A percentile compares a stretch with the other conserved stretches of the same genome.
Evolutionary conservation across 2,113 vertebrate species (phyloP).

Genomic region (Formicarius rufipectus): DNA sequence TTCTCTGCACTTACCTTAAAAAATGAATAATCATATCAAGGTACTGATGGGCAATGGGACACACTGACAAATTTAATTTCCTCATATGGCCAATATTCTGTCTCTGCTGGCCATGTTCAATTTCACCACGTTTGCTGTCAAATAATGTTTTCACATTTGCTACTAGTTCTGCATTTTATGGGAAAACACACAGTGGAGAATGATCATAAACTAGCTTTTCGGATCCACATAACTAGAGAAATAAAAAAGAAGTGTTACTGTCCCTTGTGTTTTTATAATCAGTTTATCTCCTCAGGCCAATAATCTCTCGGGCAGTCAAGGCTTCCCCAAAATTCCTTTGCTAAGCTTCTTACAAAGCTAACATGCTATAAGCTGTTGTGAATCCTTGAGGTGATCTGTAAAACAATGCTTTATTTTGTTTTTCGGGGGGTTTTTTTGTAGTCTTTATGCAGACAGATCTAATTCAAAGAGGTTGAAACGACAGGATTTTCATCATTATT

Average conservation of each 20-base stretch:
- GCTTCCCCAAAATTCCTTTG: not conserved
- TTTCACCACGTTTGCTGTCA: constrained; percentile 16
- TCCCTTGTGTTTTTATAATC: not conserved
- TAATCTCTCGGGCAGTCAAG: not conserved
- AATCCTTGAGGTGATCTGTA: not conserved
- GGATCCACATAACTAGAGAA: not conserved
- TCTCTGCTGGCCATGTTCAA: not conserved
- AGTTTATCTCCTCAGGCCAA: not conserved
- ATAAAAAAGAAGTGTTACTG: not conserved
- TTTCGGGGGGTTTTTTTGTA: too few relatives aligned
- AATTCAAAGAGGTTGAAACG: not conserved
- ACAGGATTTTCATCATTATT: not conserved
- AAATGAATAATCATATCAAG: constrained; percentile 19
- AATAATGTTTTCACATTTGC: not conserved
- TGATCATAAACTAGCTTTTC: not conserved
- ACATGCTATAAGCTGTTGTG: not conserved
- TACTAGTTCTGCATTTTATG: not conserved
- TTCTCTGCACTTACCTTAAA: not conserved
- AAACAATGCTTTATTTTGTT: not conserved
- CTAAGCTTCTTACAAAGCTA: not conserved
- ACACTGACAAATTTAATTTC: not conserved
- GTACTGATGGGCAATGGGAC: not conserved
- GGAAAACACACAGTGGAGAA: not conserved
- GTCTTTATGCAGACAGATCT: not conserved
- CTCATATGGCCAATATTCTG: not conserved